phyloP scores from a whole-genome alignment of 1,140 invertebrate genomes.

The Drosophila saltans region DNA sequence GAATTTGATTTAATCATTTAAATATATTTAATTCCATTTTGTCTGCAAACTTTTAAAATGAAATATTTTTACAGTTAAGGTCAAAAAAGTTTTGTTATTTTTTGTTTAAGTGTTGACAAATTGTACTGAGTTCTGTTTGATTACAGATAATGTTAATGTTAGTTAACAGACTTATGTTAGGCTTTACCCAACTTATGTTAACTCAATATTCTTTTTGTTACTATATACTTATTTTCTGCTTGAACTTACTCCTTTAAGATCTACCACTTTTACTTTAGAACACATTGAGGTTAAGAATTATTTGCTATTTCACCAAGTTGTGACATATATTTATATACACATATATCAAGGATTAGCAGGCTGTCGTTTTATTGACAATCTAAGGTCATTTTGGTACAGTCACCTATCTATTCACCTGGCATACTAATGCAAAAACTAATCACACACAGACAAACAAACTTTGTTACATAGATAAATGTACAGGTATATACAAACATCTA shows the following conservation, averaged over 20 bases:
- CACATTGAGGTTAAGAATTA: background rate
- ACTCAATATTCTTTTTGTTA: too few relatives aligned
- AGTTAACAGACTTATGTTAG: too few relatives aligned
- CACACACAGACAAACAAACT: conserved; percentile 1
- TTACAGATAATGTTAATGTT: too few relatives aligned
- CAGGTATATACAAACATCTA: background rate
- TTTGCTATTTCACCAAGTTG: background rate
- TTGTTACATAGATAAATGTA: too few relatives aligned
- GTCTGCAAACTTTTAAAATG: too few relatives aligned
- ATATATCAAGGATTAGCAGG: conserved; percentile 11
- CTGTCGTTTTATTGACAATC: conserved; percentile 38
- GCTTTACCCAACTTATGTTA: too few relatives aligned
- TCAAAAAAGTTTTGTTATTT: too few relatives aligned
- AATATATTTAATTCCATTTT: conserved; percentile 26
- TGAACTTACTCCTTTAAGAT: background rate
- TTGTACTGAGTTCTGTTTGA: too few relatives aligned
- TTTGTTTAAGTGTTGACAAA: too few relatives aligned
- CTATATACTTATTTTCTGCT: too few relatives aligned
- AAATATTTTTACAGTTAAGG: too few relatives aligned
- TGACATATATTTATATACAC: conserved; percentile 7
- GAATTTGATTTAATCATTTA: conserved; percentile 20
- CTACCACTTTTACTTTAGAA: background rate
- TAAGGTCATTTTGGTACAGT: conserved; percentile 49
- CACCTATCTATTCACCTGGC: conserved; percentile 45
- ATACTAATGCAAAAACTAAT: conserved; percentile 48